These are phyloP conservation scores for Leptodactylus fallax DNA, from an alignment of 2,797 vertebrate species.

Conservation along the genomic window DNA sequence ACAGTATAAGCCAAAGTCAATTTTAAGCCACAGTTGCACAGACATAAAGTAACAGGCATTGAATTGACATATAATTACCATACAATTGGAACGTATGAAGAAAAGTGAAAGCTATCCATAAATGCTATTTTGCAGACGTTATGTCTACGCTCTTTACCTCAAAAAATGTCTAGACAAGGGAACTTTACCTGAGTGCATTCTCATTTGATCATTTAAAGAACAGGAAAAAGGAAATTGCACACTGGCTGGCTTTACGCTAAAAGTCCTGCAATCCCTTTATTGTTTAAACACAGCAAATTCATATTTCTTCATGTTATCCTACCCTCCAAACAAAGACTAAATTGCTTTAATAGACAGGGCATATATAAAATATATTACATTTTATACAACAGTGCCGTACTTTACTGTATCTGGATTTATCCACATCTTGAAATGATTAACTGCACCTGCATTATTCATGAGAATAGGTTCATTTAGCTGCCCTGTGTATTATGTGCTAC, in stretches of 20 bases:
- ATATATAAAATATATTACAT: slow-evolving; percentile 64
- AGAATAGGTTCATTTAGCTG: slow-evolving; percentile 43
- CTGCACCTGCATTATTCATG: slow-evolving; percentile 71
- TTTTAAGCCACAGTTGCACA: not conserved
- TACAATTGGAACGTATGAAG: slow-evolving; percentile 37
- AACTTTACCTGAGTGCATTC: slow-evolving; percentile 65
- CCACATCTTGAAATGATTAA: slow-evolving; percentile 77
- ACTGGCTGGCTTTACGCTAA: slow-evolving; percentile 68
- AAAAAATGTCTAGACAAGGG: slow-evolving; percentile 61
- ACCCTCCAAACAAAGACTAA: slow-evolving; percentile 66
- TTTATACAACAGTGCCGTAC: slow-evolving; percentile 65
- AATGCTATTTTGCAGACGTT: slow-evolving; percentile 51
- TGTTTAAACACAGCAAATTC: slow-evolving; percentile 71
- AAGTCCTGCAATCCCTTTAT: slow-evolving; percentile 71
- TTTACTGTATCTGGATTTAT: slow-evolving; percentile 69
- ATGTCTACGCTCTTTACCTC: slow-evolving; percentile 61
- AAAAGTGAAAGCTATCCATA: slow-evolving; percentile 48
- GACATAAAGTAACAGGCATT: slow-evolving; percentile 16
- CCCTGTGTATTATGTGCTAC: slow-evolving; percentile 13
- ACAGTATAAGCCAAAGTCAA: not conserved
- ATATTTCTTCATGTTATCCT: slow-evolving; percentile 61
- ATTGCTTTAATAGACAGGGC: slow-evolving; percentile 66
- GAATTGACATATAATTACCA: slow-evolving; percentile 43
- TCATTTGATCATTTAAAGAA: slow-evolving; percentile 74
- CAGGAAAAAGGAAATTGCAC: slow-evolving; percentile 80